Base-by-base conservation (phyloP, 2,888 invertebrate genomes). In the Apamea crenata region DNA sequence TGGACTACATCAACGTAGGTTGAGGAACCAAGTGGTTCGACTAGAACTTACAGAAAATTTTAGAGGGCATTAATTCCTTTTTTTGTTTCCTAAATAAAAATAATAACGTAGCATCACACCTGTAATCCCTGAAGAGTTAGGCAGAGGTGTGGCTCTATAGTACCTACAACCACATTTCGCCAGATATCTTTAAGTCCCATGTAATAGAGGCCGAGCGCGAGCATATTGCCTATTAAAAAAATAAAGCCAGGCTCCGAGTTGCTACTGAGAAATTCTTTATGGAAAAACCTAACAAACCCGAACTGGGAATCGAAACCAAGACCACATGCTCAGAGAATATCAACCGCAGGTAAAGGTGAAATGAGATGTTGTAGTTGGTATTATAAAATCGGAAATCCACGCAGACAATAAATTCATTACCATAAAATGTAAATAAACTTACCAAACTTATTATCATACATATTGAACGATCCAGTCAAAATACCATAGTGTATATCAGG, bases 371-470 rank as follows among this genome's bases (percentile, higher is more conserved):
- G 7, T 44, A 40, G 40, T 44, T 53, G 18, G 10, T 44, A 25
- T 32, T 8, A n/a, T n/a, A 21, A 74, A 25, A 32, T 44, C n/a
- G 4, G 47, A 75, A 47, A 70, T 36, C 47, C 21, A n/a, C 18
- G 25, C 18, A n/a, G 14, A 14, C 1, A 47, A 53, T n/a, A n/a
- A n/a, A n/a, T n/a, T 8, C 1, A 69, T 21, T 72, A 53, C 10
- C 12, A 40, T 40, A 70, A 8, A 65, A 59, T 50, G 47, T 29
- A 40, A 74, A 53, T 16, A 18, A 65, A 80, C 84, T 84, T 69
- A 89, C 97, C 90, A 82, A 94, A 96, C 91, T 95, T 96, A 16
- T 71, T 82, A 77, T 95, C 95, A 81, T 95, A 96, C 96, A 96
- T 96, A 81, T 96, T 97, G 82, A 94, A 95, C 0, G 95, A 92